Percentiles rank a stretch among this genome's conserved stretches.
Conservation (phyloP, 2,888 invertebrate species). For the Melikaiella ostensackeni region DNA sequence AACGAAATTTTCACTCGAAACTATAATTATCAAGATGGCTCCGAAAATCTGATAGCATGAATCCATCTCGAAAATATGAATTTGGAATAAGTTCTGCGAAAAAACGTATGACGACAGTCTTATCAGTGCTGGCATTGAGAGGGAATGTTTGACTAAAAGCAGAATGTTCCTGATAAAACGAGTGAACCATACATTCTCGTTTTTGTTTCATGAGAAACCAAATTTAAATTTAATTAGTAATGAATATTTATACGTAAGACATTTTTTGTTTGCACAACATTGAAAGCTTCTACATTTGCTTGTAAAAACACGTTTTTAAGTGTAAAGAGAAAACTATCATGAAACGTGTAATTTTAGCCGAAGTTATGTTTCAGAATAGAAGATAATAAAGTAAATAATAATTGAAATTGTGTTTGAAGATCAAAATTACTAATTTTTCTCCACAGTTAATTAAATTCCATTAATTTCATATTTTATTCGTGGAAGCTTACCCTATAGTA, state of each 20-base stretch:
- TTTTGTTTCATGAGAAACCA: not conserved
- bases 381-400: too few relatives aligned
- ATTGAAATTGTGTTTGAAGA: too few relatives aligned
- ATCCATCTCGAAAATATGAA: not conserved
- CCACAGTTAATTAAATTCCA: too few relatives aligned
- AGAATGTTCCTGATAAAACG: not conserved
- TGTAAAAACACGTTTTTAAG: not conserved
- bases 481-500: too few relatives aligned
- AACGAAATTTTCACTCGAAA: not conserved
- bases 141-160: not conserved
- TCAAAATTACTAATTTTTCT: too few relatives aligned
- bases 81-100: not conserved
- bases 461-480: too few relatives aligned
- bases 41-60: not conserved
- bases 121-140: too few relatives aligned
- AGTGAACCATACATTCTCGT: rapidly evolving
- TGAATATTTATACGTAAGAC: not conserved
- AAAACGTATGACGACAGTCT: not conserved
- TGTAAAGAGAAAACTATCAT: too few relatives aligned
- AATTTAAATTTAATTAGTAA: not conserved
- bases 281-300: not conserved
- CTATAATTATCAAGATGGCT: not conserved
- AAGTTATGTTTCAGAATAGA: too few relatives aligned
- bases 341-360: too few relatives aligned
- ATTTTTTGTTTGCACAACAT: not conserved